Base-by-base conservation (phyloP, 2,113 vertebrate genomes). In the Galbula dea region DNA sequence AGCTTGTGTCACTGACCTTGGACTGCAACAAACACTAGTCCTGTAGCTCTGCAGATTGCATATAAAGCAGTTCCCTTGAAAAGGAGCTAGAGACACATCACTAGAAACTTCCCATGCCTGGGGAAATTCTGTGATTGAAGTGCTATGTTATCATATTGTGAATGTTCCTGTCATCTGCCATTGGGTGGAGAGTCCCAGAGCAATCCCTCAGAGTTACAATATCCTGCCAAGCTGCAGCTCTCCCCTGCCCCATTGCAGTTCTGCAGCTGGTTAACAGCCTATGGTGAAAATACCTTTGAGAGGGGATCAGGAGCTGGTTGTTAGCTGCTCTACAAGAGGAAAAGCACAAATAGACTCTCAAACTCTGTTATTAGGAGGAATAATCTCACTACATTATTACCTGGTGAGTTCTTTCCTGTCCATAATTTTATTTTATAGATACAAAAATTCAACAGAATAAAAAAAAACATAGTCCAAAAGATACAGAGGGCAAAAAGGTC, bases 151-250 rank as follows among this genome's bases (percentile, higher is more conserved):
- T 19, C 2, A 1, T 26, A 15, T 3, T 41, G 71, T 8, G 34
- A 81, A 46, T 24, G n/a, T 49, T 59, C 54, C 59, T 54, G 76
- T 48, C 86, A 36, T 30, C 39, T 78, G 73, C 18, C 46, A 20
- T 2, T 8, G 57, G 72, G 77, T 77, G 82, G 63, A 73, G 87
- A 63, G 26, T 83, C 75, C 82, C 32, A 19, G 67, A 76, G 34
- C 86, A 87, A 91, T 82, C 78, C 84, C 94, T 91, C 81, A 15
- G 34, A 84, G 37, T 41, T 34, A 77, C 34, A 95, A 36, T 52
- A 52, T 15, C 80, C 81, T n/a, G 46, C 58, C n/a, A 52, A 49
- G 51, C 43, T 62, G 37, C 34, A 61, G 10, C 2, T 18, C 34
- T n/a, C 36, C 46, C 26, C 30, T 5, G n/a, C 27, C 36, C 30